phyloP scores from a whole-genome alignment of 30 jellyfish, hydroid and myxozoan species.

The Sanderia malayensis region DNA sequence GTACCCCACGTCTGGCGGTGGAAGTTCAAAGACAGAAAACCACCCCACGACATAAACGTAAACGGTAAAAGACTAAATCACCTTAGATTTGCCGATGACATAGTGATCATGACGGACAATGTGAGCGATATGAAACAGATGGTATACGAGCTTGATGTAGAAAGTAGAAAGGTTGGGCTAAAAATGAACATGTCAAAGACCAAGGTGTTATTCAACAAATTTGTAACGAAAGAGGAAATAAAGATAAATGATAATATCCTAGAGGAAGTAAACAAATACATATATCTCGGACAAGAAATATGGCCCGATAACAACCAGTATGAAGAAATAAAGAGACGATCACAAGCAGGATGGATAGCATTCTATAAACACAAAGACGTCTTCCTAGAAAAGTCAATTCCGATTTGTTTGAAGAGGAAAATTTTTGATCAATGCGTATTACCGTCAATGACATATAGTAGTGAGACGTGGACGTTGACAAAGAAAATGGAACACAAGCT shows the following conservation, averaged over 20 bases:
- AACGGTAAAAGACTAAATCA: conserved; percentile 4
- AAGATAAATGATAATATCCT: background rate
- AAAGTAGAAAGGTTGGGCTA: conserved; percentile 2
- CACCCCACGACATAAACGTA: no score
- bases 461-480: conserved; percentile 5
- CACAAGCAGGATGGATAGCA: conserved; percentile 5
- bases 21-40: no score
- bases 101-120: conserved; percentile 3
- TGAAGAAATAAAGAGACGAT: conserved; percentile 1
- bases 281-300: background rate
- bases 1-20: no score
- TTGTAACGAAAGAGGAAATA: background rate
- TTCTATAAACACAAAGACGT: background rate
- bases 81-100: conserved; percentile 16
- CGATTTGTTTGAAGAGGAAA: conserved; percentile 2
- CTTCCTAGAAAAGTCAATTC: conserved; percentile 2
- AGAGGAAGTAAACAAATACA: conserved; percentile 1
- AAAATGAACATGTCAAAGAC: background rate
- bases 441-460: background rate
- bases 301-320: conserved; percentile 5
- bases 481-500: background rate
- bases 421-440: background rate
- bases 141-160: conserved; percentile 3
- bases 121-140: background rate
- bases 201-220: background rate